Percentiles rank a stretch among this genome's conserved stretches.
Conservation (phyloP, 2,797 vertebrate species). For the Chaenodraco wilsoni region DNA sequence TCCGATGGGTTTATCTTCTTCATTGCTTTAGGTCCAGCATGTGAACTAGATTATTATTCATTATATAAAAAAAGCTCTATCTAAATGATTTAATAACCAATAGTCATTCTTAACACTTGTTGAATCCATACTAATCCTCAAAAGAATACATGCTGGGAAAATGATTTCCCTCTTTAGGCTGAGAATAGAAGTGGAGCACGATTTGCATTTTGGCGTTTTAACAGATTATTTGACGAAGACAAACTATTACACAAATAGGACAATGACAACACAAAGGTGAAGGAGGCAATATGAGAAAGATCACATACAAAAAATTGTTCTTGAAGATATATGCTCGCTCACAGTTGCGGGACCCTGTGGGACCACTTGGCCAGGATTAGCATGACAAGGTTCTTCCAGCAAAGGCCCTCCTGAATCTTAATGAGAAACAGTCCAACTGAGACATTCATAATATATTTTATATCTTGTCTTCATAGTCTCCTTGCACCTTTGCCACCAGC, state of each 20-base stretch:
- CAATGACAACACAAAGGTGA: conserved; percentile 74
- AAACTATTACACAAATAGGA: conserved; percentile 70
- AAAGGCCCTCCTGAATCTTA: conserved; percentile 73
- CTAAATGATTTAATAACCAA: conserved; percentile 35
- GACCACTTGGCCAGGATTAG: conserved; percentile 79
- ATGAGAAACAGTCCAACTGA: conserved; percentile 78
- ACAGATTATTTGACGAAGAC: conserved; percentile 69
- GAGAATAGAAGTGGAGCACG: conserved; percentile 43
- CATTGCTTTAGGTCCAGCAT: conserved; percentile 34
- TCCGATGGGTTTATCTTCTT: conserved; percentile 33
- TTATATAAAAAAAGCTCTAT: conserved; percentile 46
- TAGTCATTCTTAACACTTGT: conserved; percentile 18
- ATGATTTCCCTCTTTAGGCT: background rate
- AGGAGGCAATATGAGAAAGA: conserved; percentile 63
- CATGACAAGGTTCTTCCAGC: conserved; percentile 78
- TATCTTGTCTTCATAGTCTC: conserved; percentile 74
- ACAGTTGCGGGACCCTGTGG: conserved; percentile 69
- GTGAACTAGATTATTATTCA: conserved; percentile 43
- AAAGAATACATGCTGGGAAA: background rate
- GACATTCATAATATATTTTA: conserved; percentile 78
- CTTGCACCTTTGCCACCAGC: conserved; percentile 80
- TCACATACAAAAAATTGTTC: conserved; percentile 55
- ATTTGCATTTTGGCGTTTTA: conserved; percentile 36
- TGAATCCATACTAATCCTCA: conserved; percentile 8
- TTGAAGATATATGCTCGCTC: conserved; percentile 57